These are phyloP conservation scores for Pomatorhinus ruficollis DNA, from an alignment of 2,113 vertebrate species.

Conservation along the genomic window DNA sequence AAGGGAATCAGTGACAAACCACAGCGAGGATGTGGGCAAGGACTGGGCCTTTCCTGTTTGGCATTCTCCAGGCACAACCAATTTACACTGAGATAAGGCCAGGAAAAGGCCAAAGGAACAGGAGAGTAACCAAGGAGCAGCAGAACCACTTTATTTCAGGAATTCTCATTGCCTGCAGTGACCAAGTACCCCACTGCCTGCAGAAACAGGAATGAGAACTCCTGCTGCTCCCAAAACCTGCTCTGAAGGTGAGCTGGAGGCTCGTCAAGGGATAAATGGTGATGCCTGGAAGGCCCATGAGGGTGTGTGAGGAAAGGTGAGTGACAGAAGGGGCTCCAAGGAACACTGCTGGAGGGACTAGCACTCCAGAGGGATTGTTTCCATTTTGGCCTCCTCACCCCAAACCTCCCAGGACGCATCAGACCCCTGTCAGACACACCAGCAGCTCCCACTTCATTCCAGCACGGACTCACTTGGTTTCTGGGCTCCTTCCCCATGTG, in stretches of 20 bases:
- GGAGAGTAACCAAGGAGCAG: not conserved
- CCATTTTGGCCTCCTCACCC: not conserved
- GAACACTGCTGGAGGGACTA: not conserved
- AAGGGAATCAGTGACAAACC: not conserved
- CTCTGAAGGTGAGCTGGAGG: accelerated
- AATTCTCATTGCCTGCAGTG: not conserved
- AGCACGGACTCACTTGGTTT: constrained; percentile 76
- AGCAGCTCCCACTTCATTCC: not conserved
- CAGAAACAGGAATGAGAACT: not conserved
- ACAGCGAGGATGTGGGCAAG: not conserved
- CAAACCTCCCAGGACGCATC: not conserved
- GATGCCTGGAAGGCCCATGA: too few species aligned
- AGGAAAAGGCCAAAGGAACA: not conserved
- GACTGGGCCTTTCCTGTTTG: not conserved
- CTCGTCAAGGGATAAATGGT: not conserved
- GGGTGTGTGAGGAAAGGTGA: accelerated
- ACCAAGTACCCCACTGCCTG: not conserved
- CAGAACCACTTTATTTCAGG: not conserved
- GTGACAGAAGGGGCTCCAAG: not conserved
- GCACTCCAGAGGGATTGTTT: not conserved
- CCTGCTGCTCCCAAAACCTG: not conserved
- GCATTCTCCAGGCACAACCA: not conserved
- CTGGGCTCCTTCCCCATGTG: constrained; percentile 74
- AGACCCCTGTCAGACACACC: too few species aligned
- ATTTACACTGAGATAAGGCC: not conserved